These are phyloP conservation scores for Oxytorus armatus DNA, from an alignment of 2,888 invertebrate species.

Conservation along the genomic window DNA sequence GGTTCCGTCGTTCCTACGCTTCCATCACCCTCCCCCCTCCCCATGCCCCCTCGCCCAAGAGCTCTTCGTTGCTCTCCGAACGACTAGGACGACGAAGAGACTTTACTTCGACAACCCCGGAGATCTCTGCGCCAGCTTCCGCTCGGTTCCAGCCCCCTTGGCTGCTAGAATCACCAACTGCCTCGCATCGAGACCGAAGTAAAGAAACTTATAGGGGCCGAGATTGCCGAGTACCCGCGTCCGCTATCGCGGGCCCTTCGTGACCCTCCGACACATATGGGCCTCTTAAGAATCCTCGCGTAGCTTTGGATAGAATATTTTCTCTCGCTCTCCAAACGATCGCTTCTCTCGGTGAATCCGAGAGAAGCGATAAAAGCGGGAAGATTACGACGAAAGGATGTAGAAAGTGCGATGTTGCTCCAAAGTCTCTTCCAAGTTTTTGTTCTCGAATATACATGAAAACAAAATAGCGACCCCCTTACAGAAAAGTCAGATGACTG, in stretches of 20 bases:
- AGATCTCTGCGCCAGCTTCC: constrained; percentile 62
- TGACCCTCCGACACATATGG: constrained; percentile 53
- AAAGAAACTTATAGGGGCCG: constrained; percentile 38
- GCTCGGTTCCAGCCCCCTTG: constrained; percentile 57
- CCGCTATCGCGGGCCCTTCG: constrained; percentile 42
- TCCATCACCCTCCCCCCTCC: constrained; percentile 23
- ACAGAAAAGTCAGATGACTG: not conserved
- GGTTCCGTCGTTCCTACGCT: constrained; percentile 29
- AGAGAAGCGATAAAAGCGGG: constrained; percentile 56
- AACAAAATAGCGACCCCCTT: constrained; percentile 1
- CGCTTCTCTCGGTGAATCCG: constrained; percentile 47
- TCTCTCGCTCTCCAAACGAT: constrained; percentile 44
- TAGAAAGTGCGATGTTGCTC: not conserved
- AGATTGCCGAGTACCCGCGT: constrained; percentile 19
- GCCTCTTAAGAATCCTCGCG: constrained; percentile 42
- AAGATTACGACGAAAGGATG: constrained; percentile 22
- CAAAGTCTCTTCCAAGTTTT: constrained; percentile 6
- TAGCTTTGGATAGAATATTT: constrained; percentile 49
- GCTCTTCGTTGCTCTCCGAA: constrained; percentile 38
- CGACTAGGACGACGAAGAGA: constrained; percentile 31
- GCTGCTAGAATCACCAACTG: constrained; percentile 39
- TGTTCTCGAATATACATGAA: not conserved
- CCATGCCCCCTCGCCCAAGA: constrained; percentile 6
- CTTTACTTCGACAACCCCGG: constrained; percentile 63
- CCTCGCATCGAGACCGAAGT: constrained; percentile 16